These are phyloP conservation scores for Cistogaster globosa DNA, from an alignment of 2,888 invertebrate species.

Conservation along the genomic window DNA sequence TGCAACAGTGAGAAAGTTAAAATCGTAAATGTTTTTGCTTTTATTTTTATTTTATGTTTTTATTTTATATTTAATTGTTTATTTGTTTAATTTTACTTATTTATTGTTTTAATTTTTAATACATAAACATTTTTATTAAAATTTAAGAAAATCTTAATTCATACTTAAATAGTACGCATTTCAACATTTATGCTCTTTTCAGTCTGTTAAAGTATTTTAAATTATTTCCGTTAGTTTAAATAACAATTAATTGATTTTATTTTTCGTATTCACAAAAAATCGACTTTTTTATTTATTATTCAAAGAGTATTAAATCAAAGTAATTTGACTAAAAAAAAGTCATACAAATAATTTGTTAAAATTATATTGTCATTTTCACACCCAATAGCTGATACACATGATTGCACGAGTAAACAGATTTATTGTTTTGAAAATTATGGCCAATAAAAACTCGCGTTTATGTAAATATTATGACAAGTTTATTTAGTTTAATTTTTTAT, in stretches of 20 bases:
- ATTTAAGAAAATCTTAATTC: too few species aligned
- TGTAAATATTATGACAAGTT: constrained; percentile 22
- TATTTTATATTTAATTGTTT: too few species aligned
- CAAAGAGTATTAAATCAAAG: not conserved
- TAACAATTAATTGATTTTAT: not conserved
- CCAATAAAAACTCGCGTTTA: constrained; percentile 24
- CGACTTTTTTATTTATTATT: not conserved
- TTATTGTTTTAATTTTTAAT: too few species aligned
- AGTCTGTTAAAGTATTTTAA: not conserved
- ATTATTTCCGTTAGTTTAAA: not conserved
- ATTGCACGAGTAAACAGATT: constrained; percentile 32
- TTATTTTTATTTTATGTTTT: too few species aligned
- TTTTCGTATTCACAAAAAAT: not conserved
- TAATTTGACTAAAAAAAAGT: constrained; percentile 1
- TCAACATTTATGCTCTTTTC: too few species aligned
- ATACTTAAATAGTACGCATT: too few species aligned
- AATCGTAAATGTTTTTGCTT: too few species aligned
- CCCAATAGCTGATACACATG: constrained; percentile 30
- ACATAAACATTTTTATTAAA: too few species aligned
- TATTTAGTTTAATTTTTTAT: not conserved
- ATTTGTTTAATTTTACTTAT: too few species aligned
- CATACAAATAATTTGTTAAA: constrained; percentile 34
- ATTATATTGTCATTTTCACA: constrained; percentile 45
- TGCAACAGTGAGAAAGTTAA: too few species aligned
- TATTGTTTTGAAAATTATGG: constrained; percentile 38